These are phyloP conservation scores for Stenichneumon culpator DNA, from an alignment of 2,888 invertebrate genomes.

Conservation along the genomic window DNA sequence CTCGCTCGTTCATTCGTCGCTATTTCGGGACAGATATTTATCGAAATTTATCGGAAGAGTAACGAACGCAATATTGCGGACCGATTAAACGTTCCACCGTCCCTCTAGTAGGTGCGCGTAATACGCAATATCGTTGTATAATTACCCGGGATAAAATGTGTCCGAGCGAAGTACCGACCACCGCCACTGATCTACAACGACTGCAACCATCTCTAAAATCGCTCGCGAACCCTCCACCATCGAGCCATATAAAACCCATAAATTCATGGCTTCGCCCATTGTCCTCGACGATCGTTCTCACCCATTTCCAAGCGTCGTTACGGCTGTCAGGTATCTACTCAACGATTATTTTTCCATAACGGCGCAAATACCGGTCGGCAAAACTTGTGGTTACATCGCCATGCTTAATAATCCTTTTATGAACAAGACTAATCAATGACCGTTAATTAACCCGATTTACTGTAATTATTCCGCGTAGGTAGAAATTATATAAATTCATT, in stretches of 20 bases:
- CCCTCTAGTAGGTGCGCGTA: constrained; percentile 46
- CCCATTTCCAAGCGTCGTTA: constrained; percentile 54
- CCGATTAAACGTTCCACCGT: constrained; percentile 62
- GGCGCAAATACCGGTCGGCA: constrained; percentile 48
- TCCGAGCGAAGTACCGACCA: constrained; percentile 41
- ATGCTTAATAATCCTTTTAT: background rate
- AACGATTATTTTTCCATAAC: constrained; percentile 65
- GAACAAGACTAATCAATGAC: background rate
- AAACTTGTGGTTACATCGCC: background rate
- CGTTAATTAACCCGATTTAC: no score
- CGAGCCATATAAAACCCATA: constrained; percentile 60
- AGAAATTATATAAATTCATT: background rate
- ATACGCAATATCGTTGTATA: constrained; percentile 68
- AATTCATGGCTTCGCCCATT: constrained; percentile 64
- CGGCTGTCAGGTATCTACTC: constrained; percentile 44
- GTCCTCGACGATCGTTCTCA: constrained; percentile 64
- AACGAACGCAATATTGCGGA: constrained; percentile 54
- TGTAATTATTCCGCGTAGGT: background rate
- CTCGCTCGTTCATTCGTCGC: constrained; percentile 61
- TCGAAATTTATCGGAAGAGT: constrained; percentile 59
- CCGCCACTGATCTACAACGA: constrained; percentile 43
- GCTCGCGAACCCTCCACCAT: constrained; percentile 40
- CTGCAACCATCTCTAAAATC: constrained; percentile 18
- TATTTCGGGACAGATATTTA: constrained; percentile 60
- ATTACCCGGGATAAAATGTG: constrained; percentile 64